Evolutionary conservation across 2,888 invertebrate species (phyloP), one percentile per base, ranked within the genome.

Genomic region (Acronicta psi): DNA sequence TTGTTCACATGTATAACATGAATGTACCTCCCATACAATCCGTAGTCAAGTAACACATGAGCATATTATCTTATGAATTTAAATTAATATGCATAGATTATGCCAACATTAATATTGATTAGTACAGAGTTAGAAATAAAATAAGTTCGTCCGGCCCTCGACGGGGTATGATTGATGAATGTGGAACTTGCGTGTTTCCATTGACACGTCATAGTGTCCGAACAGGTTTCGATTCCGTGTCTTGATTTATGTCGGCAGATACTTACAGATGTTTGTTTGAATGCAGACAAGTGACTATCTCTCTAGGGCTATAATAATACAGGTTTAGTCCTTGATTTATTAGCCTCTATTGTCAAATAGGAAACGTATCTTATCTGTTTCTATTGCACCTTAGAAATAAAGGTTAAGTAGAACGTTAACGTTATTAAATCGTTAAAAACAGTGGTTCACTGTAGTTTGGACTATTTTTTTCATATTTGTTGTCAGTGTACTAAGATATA

Each of bases 101-200:
- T 50, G 37, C 25, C 38, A 47, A 58, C 54, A 64, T 69, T 70
- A 59, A 74, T 72, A 77, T 69, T 77, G 69, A 77, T 77, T 76
- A 75, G 46, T 49, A 50, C 40, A 45, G 56, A 69, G 63, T 72
- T 64, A 69, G 61, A 76, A 67, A 63, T 77, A 52, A 73, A 69
- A 69, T 67, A 67, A 64, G 59, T 77, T 66, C 56, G 45, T 57
- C 52, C 52, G 69, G 59, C 51, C 34, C 46, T 54, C 42, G 51
- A 14, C 58, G 37, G 47, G 16, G 20, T 31, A 18, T 69, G 75
- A 76, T 76, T 77, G 75, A 76, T 76, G 75, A 51, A 56, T 53
- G 17, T 51, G n/a, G 11, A 14, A 0, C 16, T 7, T 11, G 29
- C 34, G 40, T 7, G 59, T 51, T 43, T 69, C 52, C 69, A 59